phyloP scores from a whole-genome alignment of 2,113 vertebrate species.

The Nettapus auritus region DNA sequence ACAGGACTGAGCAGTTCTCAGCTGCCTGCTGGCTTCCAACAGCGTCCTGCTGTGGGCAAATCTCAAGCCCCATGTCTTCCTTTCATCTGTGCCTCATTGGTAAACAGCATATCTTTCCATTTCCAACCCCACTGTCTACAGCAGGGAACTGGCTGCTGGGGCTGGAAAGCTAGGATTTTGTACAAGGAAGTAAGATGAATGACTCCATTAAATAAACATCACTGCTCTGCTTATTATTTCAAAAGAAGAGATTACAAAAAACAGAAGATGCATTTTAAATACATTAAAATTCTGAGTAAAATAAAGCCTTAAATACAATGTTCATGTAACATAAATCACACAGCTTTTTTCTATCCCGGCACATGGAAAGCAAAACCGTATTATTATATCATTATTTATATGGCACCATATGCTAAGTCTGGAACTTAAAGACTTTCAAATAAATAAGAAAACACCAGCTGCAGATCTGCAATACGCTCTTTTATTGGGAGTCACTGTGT shows the following conservation, averaged over 20 bases:
- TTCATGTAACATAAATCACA: slow-evolving; percentile 55
- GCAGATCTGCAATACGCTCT: slow-evolving; percentile 54
- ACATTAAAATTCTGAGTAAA: slow-evolving; percentile 51
- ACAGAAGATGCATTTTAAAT: slow-evolving; percentile 53
- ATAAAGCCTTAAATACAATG: slow-evolving; percentile 53
- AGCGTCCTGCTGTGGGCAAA: slow-evolving; percentile 3
- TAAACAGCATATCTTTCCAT: slow-evolving; percentile 43
- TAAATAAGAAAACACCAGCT: slow-evolving; percentile 72
- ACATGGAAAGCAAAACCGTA: slow-evolving; percentile 39
- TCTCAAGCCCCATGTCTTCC: background rate
- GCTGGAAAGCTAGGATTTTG: slow-evolving; percentile 52
- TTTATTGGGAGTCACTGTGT: slow-evolving; percentile 60
- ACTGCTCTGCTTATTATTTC: slow-evolving; percentile 59
- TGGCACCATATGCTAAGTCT: slow-evolving; percentile 69
- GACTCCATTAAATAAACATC: slow-evolving; percentile 67
- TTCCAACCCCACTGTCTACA: slow-evolving; percentile 13
- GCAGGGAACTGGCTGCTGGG: slow-evolving; percentile 27
- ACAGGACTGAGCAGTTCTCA: background rate
- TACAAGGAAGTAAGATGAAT: slow-evolving; percentile 54
- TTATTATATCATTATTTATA: slow-evolving; percentile 75
- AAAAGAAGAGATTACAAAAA: slow-evolving; percentile 49
- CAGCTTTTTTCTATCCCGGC: slow-evolving; percentile 11
- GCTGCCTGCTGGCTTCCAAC: slow-evolving; percentile 22
- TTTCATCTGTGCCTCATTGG: slow-evolving; percentile 32
- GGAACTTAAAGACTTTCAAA: slow-evolving; percentile 66